Percentiles rank a stretch among this genome's conserved stretches.
phyloP scores from a whole-genome alignment of 2,888 invertebrate genomes.

The Ophioninae sp. region DNA sequence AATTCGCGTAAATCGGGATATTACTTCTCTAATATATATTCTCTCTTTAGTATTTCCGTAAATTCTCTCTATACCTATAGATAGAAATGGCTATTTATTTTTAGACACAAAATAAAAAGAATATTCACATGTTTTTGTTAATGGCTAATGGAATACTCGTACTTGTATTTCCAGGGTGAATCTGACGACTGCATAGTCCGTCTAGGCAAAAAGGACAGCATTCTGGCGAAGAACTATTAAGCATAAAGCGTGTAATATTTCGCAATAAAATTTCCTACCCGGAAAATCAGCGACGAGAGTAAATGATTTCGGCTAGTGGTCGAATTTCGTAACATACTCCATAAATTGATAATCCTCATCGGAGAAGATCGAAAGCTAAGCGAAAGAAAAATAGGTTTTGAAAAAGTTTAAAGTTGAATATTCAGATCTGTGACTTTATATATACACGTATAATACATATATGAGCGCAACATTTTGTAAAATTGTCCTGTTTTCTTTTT shows the following conservation, averaged over 20 bases:
- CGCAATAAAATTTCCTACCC: conserved; percentile 54
- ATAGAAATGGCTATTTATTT: not conserved
- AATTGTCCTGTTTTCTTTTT: conserved; percentile 32
- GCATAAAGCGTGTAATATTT: conserved; percentile 58
- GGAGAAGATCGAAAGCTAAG: not conserved
- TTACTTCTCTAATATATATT: no score
- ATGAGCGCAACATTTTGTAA: conserved; percentile 53
- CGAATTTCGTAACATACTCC: not conserved
- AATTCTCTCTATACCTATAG: not conserved
- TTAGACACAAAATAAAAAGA: not conserved
- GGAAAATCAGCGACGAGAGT: not conserved
- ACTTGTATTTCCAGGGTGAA: conserved; percentile 86
- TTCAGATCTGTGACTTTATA: conserved; percentile 53
- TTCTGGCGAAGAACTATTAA: conserved; percentile 89
- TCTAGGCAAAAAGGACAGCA: conserved; percentile 96
- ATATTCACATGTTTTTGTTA: not conserved
- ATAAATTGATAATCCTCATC: not conserved
- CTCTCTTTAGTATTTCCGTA: not conserved
- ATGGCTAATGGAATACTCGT: not conserved
- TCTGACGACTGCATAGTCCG: conserved; percentile 98
- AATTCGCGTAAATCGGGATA: no score
- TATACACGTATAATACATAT: conserved; percentile 63
- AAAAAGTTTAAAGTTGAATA: not conserved
- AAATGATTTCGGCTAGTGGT: not conserved
- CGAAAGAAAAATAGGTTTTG: not conserved